phyloP scores from a whole-genome alignment of 2,113 vertebrate species.

The Syrrhaptes paradoxus region DNA sequence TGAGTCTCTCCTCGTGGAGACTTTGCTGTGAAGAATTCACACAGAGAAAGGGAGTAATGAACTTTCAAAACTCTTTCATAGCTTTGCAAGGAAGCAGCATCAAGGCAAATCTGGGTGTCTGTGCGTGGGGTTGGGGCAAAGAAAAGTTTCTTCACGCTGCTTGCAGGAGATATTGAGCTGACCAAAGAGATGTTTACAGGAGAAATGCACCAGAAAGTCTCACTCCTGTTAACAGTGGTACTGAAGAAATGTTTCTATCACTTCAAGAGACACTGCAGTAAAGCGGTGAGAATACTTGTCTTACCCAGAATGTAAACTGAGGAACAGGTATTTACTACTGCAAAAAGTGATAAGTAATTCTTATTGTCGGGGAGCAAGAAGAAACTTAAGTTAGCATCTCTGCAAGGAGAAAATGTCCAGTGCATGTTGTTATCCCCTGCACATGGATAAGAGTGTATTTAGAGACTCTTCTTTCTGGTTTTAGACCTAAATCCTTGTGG shows the following conservation, averaged over 20 bases:
- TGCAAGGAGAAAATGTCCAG: background rate
- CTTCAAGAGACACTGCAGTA: background rate
- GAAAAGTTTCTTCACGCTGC: background rate
- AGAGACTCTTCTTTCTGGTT: conserved; percentile 17
- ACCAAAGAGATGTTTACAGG: background rate
- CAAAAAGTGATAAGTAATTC: background rate
- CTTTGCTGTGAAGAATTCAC: background rate
- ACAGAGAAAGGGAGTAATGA: background rate
- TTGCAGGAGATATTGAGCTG: background rate
- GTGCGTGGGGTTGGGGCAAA: background rate
- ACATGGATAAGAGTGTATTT: conserved; percentile 43
- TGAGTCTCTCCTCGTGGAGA: background rate
- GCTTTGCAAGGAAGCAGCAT: background rate
- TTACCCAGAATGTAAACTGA: background rate
- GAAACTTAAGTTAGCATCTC: background rate
- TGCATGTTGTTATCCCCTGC: background rate
- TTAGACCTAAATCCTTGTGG: conserved; percentile 63
- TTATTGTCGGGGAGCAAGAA: background rate
- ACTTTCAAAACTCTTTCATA: background rate
- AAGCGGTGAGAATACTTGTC: background rate
- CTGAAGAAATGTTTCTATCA: background rate
- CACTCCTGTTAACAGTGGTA: background rate
- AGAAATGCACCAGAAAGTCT: background rate
- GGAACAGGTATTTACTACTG: background rate
- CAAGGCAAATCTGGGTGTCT: background rate